Evolutionary conservation across 2,888 invertebrate genomes (phyloP), one percentile per base, ranked within the genome.

Genomic region (Agapetus fuscipes): DNA sequence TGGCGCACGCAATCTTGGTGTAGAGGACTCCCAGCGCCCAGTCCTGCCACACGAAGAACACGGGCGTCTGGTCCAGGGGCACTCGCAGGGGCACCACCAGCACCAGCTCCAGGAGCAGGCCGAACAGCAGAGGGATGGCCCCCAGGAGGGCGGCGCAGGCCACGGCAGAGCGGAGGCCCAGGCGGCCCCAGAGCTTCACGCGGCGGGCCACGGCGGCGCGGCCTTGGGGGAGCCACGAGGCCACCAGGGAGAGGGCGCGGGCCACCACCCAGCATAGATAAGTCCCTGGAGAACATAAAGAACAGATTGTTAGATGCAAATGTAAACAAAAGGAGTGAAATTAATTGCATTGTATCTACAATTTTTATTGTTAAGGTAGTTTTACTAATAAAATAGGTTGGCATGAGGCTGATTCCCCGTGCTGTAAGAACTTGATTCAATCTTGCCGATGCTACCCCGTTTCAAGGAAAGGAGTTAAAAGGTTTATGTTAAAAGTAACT

Each of bases 1-100:
- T 72, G 1, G 95, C 97, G 55, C 94, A 91, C 11, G 94, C 86
- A 39, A 97, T 96, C 71, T 98, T 98, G 2, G 95, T 94, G 60
- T 97, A 96, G 1, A 98, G 70, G 9, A 98, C 93, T 15, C 97
- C 96, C 16, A 98, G 69, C 0, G 96, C 96, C 97, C 97, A 98
- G 65, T 97, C 95, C 52, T 96, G 88, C 87, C 87, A 88, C 34
- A 88, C 75, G 57, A 88, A 89, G 39, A 87, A 67, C 20, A 88
- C 83, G 0, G 88, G 96, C 5, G 91, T 90, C 62, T 95, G 91
- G 50, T 88, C 83, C 3, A 93, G 67, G 0, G 94, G 90, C 15
- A 97, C 94, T 7, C 96, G 72, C 14, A 97, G 66, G 0, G 98
- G 98, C 11, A 94, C 86, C 12, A 97, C 87, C 13, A 90, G 61